These are phyloP conservation scores for Cyclargus thomasi DNA, from an alignment of 1,140 invertebrate genomes.

Conservation along the genomic window DNA sequence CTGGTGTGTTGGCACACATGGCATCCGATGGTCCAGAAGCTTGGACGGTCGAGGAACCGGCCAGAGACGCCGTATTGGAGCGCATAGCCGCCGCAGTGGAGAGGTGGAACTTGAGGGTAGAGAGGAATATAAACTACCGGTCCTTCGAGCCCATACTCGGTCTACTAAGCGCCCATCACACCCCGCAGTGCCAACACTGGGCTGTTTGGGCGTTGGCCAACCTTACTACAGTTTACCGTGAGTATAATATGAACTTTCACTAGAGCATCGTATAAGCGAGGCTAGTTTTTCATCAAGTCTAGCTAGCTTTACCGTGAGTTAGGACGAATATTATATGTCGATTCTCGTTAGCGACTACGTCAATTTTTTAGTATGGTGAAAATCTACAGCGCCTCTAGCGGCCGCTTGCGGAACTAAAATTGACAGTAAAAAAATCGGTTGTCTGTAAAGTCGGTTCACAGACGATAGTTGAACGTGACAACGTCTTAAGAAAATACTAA, in stretches of 20 bases:
- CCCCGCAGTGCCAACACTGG: conserved; percentile 95
- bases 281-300: too few relatives aligned
- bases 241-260: conserved; percentile 71
- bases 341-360: too few relatives aligned
- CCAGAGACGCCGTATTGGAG: conserved; percentile 83
- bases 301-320: too few relatives aligned
- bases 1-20: conserved; percentile 96
- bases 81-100: conserved; percentile 88
- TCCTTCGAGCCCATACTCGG: conserved; percentile 94
- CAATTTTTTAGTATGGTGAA: too few relatives aligned
- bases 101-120: conserved; percentile 89
- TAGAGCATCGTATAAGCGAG: too few relatives aligned
- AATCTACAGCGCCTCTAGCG: too few relatives aligned
- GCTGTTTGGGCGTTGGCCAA: conserved; percentile 98
- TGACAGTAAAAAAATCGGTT: too few relatives aligned
- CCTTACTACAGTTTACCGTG: conserved; percentile 93
- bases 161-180: conserved; percentile 86
- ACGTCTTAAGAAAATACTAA: too few relatives aligned
- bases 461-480: too few relatives aligned
- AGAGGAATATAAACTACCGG: conserved; percentile 97
- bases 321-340: too few relatives aligned
- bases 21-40: conserved; percentile 91
- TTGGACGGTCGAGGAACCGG: conserved; percentile 86
- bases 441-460: too few relatives aligned
- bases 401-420: too few relatives aligned